Conservation (phyloP, 2,888 invertebrate species). For the Adelognathus sp. region DNA sequence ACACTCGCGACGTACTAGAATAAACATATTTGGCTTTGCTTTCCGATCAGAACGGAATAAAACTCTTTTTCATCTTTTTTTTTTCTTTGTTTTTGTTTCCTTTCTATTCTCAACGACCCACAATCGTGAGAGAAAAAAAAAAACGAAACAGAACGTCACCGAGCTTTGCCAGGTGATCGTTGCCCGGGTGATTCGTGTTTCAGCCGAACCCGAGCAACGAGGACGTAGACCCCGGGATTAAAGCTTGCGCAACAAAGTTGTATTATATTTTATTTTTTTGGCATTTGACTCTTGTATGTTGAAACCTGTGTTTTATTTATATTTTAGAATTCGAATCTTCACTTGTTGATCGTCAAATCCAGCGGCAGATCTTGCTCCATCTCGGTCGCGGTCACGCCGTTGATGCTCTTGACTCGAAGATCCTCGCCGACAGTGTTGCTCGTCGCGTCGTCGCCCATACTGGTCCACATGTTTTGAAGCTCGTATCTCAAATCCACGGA, state of each 20-base stretch:
- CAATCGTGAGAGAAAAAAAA: constrained; percentile 11
- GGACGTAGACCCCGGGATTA: constrained; percentile 63
- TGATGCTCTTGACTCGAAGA: constrained; percentile 80
- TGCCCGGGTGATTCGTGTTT: constrained; percentile 50
- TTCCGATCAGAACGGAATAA: constrained; percentile 65
- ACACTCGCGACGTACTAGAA: constrained; percentile 56
- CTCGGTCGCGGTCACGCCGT: constrained; percentile 71
- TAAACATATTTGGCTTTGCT: constrained; percentile 76
- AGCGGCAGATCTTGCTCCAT: constrained; percentile 81
- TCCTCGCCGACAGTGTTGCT: constrained; percentile 71
- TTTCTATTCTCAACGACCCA: neutral
- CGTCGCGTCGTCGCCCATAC: constrained; percentile 64
- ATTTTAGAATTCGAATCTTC: constrained; percentile 42
- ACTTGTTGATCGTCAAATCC: constrained; percentile 80
- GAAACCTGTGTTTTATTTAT: neutral
- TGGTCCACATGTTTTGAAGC: constrained; percentile 76
- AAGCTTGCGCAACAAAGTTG: constrained; percentile 27
- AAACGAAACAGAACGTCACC: constrained; percentile 20
- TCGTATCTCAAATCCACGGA: constrained; percentile 77
- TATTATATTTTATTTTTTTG: constrained; percentile 42
- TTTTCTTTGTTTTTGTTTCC: neutral
- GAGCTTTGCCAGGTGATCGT: constrained; percentile 58
- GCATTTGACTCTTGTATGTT: constrained; percentile 32
- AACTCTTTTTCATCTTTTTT: constrained; percentile 15
- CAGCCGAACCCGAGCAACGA: constrained; percentile 58